Base-by-base conservation (phyloP, 2,113 vertebrate species). In the Malurus alboscapulatus region DNA sequence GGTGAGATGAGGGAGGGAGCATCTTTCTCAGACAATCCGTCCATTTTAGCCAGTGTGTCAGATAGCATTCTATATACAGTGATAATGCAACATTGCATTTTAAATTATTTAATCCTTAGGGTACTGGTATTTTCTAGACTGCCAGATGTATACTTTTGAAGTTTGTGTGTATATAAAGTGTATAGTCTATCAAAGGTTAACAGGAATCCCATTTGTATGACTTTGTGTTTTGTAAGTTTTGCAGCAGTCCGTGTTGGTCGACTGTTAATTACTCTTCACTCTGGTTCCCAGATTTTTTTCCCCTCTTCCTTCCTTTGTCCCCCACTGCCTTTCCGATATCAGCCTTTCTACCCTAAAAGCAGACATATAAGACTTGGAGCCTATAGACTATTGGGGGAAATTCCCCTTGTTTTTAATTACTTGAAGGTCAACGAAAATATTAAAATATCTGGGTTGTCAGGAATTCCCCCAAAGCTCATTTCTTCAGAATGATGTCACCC, bases 391-490 rank as follows among this genome's bases (percentile, higher is more conserved):
- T 1, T 66, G 83, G 71, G 91, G 74, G 24, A 72, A 91, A 74
- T 85, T 87, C 71, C 74, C 66, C 62, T 87, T 82, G 63, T 50
- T 80, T 93, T 50, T 92, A 55, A 80, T 90, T 95, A 95, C 96
- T 96, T 96, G 95, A 96, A 96, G 91, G 94, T 94, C 95, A 94
- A 77, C 51, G 80, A 96, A 96, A 94, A 92, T 95, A 94, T 95
- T 95, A 91, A 94, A 89, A 74, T 93, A 81, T 38, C 32, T 10
- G 58, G 87, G 87, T 95, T 94, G 93, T 76, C 78, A 95, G 93
- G 80, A 92, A 67, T 80, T 84, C 50, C 40, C 69, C 22, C 5
- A 84, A 58, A 62, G 55, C 72, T 95, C 12, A 62, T 71, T 59
- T 84, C 53, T 81, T 67, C 73, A 29, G 29, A n/a, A 30, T 76